Evolutionary conservation across 2,113 vertebrate genomes (phyloP).

Genomic region (Dinomys branickii): DNA sequence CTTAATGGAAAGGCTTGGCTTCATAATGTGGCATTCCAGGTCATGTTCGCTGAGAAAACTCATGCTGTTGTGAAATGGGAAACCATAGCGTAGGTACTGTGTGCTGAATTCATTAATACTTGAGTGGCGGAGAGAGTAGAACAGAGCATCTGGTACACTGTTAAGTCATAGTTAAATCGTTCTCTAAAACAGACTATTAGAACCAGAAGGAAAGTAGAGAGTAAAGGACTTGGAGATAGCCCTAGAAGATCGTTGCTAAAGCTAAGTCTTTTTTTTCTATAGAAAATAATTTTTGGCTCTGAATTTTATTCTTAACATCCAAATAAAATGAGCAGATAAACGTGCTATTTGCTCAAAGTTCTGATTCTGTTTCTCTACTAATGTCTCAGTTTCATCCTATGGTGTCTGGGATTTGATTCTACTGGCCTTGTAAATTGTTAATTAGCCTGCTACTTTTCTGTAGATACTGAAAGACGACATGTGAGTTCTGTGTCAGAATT

Average conservation of each 20-base stretch:
- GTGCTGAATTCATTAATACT: neutral
- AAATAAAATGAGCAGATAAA: neutral
- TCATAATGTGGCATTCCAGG: neutral
- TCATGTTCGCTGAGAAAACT: neutral
- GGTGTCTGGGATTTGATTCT: neutral
- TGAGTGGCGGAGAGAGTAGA: neutral
- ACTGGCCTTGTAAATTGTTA: neutral
- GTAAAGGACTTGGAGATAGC: neutral
- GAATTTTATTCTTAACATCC: neutral
- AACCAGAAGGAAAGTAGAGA: neutral
- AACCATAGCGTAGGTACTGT: neutral
- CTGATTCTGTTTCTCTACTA: neutral
- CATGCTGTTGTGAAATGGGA: neutral
- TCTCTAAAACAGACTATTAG: neutral
- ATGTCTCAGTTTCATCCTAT: neutral
- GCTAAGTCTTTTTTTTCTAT: neutral
- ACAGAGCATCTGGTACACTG: neutral
- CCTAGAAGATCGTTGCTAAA: conserved; percentile 21
- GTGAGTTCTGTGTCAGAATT: neutral
- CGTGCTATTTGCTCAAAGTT: neutral
- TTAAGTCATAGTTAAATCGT: neutral
- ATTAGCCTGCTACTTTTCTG: neutral
- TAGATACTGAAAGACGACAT: neutral
- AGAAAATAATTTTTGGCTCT: neutral
- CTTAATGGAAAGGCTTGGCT: neutral